Conservation (phyloP, 2,888 invertebrate species). For the Patella caerulea region DNA sequence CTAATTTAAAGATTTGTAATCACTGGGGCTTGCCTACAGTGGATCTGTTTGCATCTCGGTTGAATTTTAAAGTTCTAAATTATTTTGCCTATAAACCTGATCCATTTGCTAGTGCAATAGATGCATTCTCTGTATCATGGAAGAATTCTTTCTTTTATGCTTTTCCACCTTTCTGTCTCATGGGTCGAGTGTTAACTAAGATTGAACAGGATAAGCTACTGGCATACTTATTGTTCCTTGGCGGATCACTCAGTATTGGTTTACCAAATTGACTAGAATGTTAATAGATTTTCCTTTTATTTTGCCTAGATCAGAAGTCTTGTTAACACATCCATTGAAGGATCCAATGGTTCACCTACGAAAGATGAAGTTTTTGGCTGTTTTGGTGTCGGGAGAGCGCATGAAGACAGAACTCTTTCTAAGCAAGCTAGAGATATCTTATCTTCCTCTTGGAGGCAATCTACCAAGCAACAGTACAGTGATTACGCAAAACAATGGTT, state of each 20-base stretch:
- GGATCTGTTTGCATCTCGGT: constrained; percentile 26
- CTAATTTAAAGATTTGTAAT: not conserved
- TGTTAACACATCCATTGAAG: not conserved
- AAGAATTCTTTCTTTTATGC: constrained; percentile 26
- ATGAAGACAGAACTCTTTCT: constrained; percentile 1
- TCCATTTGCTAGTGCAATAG: constrained; percentile 23
- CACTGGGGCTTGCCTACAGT: constrained; percentile 16
- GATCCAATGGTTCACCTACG: not conserved
- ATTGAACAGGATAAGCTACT: constrained; percentile 19
- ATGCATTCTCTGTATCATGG: constrained; percentile 28
- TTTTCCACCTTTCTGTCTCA: constrained; percentile 28
- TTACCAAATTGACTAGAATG: constrained; percentile 23
- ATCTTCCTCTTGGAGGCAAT: constrained; percentile 17
- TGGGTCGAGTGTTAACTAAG: constrained; percentile 24
- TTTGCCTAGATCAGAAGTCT: not conserved
- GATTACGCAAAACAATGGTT: constrained; percentile 22
- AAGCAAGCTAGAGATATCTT: constrained; percentile 9
- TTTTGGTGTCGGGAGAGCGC: constrained; percentile 11
- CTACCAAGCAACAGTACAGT: constrained; percentile 18
- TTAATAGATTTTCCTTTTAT: not conserved
- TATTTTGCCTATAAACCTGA: constrained; percentile 22
- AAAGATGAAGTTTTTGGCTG: constrained; percentile 16
- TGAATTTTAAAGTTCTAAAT: constrained; percentile 20
- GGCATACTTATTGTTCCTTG: constrained; percentile 24
- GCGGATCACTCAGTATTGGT: constrained; percentile 34